Conservation (phyloP, 2,113 vertebrate genomes). For the Ahaetulla prasina region DNA sequence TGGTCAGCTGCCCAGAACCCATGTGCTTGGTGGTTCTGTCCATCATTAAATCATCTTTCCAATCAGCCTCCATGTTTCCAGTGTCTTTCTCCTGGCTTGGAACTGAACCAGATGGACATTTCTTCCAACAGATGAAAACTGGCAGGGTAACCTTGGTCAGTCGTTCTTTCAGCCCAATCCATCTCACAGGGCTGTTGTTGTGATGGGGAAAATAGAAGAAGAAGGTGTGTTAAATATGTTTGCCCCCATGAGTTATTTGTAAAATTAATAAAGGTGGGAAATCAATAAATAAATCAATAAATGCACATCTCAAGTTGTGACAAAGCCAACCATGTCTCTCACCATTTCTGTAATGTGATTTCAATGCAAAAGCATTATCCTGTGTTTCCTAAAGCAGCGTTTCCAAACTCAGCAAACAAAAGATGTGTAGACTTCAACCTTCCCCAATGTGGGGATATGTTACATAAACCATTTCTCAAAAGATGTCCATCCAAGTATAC, state of each 20-base stretch:
- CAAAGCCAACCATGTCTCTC: not conserved
- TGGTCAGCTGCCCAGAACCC: too few species aligned
- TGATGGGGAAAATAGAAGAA: not conserved
- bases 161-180: not conserved
- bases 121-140: not conserved
- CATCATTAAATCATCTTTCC: too few species aligned
- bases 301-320: not conserved
- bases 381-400: not conserved
- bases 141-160: not conserved
- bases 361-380: not conserved
- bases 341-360: not conserved
- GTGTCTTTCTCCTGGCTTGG: too few species aligned
- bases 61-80: too few species aligned
- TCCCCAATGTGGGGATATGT: not conserved
- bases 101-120: too few species aligned
- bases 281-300: not conserved
- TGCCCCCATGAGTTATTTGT: not conserved
- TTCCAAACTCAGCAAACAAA: not conserved
- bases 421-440: not conserved
- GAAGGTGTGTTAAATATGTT: not conserved
- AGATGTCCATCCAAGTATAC: conserved; percentile 17
- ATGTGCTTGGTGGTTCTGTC: too few species aligned
- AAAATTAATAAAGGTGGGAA: not conserved
- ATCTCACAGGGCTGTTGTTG: not conserved
- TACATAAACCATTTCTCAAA: conserved; percentile 9